These are phyloP conservation scores for Volucella inflata DNA, from an alignment of 2,888 invertebrate species.

Conservation along the genomic window DNA sequence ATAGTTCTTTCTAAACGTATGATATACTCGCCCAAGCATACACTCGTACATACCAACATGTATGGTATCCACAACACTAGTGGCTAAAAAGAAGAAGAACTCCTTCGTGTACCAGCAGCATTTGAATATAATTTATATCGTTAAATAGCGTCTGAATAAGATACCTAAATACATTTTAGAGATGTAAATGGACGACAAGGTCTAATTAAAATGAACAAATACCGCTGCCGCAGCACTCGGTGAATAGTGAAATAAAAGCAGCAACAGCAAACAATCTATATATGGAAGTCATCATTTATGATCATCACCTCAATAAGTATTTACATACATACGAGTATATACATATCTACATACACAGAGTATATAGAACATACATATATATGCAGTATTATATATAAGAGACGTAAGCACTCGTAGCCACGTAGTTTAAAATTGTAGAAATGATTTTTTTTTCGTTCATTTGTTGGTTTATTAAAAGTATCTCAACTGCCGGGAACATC, in stretches of 20 bases:
- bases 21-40: background rate
- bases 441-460: conserved; percentile 38
- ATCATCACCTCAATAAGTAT: conserved; percentile 60
- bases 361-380: background rate
- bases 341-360: background rate
- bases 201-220: conserved; percentile 75
- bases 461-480: conserved; percentile 68
- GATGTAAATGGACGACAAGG: conserved; percentile 75
- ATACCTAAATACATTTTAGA: conserved; percentile 71
- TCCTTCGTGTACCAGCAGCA: conserved; percentile 62
- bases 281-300: conserved; percentile 69
- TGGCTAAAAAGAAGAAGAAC: conserved; percentile 54
- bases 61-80: conserved; percentile 35
- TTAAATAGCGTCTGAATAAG: conserved; percentile 61
- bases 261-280: conserved; percentile 57
- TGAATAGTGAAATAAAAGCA: conserved; percentile 67
- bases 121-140: conserved; percentile 72
- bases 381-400: conserved; percentile 45
- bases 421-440: conserved; percentile 70
- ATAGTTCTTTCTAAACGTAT: background rate
- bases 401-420: conserved; percentile 66
- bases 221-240: conserved; percentile 60
- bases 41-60: background rate
- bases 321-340: conserved; percentile 25
- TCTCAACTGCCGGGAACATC: conserved; percentile 69